Evolutionary conservation across 2,113 vertebrate species (phyloP), one percentile per base, ranked within the genome.

Genomic region (Caracal caracal): DNA sequence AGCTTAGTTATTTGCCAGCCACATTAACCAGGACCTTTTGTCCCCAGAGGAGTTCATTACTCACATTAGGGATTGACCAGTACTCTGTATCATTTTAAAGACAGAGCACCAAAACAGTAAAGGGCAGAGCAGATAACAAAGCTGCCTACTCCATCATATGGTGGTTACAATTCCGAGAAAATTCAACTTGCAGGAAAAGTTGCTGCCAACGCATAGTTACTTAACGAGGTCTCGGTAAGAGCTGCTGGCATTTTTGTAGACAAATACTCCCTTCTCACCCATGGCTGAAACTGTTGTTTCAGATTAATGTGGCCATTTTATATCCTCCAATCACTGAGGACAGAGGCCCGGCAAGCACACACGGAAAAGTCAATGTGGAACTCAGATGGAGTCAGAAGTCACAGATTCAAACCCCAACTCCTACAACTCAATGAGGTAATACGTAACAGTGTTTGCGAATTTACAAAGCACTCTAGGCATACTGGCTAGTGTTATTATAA

Each of bases 131-230:
- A 94, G 66, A 89, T 94, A 93, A 83, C 85, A 78, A 66, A 90
- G 76, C 68, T 81, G 35, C n/a, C 56, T 20, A 51, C n/a, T 94
- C 68, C 49, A 43, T 96, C 61, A 63, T 19, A 40, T 17, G 22
- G 59, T 87, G 59, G 33, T 65, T 66, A 70, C 59, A 82, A 66
- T 97, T 97, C 85, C 19, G 4, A 97, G 96, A 96, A 97, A 80
- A 96, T 66, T 76, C 78, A 79, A n/a, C 66, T 94, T 90, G 33
- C 22, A 75, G 81, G 84, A 96, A 90, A 90, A 61, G 47, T 51
- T 85, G 73, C 43, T 85, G 65, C 82, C 65, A 87, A 53, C 30
- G 22, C 82, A 28, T 7, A 28, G 65, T 76, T 83, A 78, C 88
- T 95, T 73, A 71, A 93, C 76, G 51, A 79, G 26, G 9, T 61